These are phyloP conservation scores for Ganaspis sp. DNA, from an alignment of 1,140 invertebrate genomes.

Conservation along the genomic window DNA sequence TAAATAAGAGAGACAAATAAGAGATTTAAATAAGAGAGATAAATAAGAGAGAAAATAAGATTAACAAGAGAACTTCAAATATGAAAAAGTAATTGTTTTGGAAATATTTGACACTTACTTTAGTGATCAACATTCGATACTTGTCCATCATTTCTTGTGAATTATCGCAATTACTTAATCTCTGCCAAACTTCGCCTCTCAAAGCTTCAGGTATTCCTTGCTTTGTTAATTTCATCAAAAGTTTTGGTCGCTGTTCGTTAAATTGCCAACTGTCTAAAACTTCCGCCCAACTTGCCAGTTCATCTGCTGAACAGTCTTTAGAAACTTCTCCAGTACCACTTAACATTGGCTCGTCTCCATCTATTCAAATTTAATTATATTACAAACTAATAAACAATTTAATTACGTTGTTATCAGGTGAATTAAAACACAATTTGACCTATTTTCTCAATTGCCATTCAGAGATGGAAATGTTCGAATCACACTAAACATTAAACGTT, in stretches of 20 bases:
- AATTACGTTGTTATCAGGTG: too few relatives aligned
- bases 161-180: constrained; percentile 90
- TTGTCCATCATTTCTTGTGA: constrained; percentile 92
- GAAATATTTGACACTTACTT: constrained; percentile 78
- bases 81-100: too few relatives aligned
- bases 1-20: too few relatives aligned
- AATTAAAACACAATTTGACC: too few relatives aligned
- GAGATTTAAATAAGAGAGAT: not conserved
- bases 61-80: too few relatives aligned
- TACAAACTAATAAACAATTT: not conserved
- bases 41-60: too few relatives aligned
- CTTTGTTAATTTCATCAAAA: constrained; percentile 86
- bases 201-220: constrained; percentile 96
- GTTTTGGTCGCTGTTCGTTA: constrained; percentile 85
- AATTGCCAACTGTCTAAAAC: constrained; percentile 90
- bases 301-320: constrained; percentile 95
- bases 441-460: too few relatives aligned
- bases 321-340: constrained; percentile 97
- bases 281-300: constrained; percentile 94
- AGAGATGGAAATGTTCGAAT: too few relatives aligned
- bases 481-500: too few relatives aligned
- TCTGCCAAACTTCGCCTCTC: constrained; percentile 97
- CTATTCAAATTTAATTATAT: constrained; percentile 70
- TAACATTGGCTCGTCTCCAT: constrained; percentile 96
- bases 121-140: constrained; percentile 93